These are phyloP conservation scores for Drosophila colorata DNA, from an alignment of 2,888 invertebrate species.

Conservation along the genomic window DNA sequence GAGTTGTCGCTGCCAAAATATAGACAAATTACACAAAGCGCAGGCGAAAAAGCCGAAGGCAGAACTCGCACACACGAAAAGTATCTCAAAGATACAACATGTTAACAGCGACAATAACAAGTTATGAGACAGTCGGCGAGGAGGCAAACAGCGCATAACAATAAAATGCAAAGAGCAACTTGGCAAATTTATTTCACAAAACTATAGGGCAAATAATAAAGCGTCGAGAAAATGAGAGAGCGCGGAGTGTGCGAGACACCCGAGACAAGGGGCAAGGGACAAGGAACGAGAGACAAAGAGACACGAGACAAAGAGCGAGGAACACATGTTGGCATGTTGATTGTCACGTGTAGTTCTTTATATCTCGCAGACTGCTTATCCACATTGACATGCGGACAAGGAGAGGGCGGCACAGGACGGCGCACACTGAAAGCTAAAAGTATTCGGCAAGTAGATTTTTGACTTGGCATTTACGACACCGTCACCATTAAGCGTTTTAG, in stretches of 20 bases:
- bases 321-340: constrained; percentile 73
- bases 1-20: constrained; percentile 30
- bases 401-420: background rate
- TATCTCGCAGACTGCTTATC: constrained; percentile 48
- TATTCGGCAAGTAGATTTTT: constrained; percentile 78
- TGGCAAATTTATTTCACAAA: constrained; percentile 68
- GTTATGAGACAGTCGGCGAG: constrained; percentile 59
- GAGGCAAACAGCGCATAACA: constrained; percentile 58
- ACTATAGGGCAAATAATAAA: constrained; percentile 72
- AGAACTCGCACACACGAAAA: constrained; percentile 18
- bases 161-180: constrained; percentile 71
- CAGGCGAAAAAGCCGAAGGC: constrained; percentile 11
- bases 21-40: constrained; percentile 51
- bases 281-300: background rate
- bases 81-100: constrained; percentile 53
- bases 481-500: constrained; percentile 56
- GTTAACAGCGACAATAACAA: constrained; percentile 80
- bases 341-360: constrained; percentile 60
- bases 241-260: constrained; percentile 3
- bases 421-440: constrained; percentile 57
- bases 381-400: constrained; percentile 29
- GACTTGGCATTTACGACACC: constrained; percentile 67
- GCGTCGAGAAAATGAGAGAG: constrained; percentile 10
- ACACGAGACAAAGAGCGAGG: constrained; percentile 1
- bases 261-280: background rate